These are phyloP conservation scores for Poecilia picta DNA, from an alignment of 2,797 vertebrate genomes.

Conservation along the genomic window DNA sequence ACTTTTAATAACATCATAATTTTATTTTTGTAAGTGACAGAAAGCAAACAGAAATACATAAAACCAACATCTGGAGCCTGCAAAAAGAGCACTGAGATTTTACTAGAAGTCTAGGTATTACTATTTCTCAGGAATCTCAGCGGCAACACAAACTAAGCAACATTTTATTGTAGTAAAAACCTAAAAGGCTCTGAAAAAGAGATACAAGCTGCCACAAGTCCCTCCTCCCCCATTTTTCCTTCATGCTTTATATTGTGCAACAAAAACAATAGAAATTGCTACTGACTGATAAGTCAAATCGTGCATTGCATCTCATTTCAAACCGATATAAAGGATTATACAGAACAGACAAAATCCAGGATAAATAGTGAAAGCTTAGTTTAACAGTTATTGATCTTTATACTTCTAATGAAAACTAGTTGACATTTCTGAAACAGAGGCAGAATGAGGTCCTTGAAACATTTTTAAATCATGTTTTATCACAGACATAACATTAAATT, in stretches of 20 bases:
- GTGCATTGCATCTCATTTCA: slow-evolving; percentile 4
- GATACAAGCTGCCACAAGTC: not conserved
- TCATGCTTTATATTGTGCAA: not conserved
- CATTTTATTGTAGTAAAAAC: not conserved
- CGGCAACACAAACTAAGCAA: not conserved
- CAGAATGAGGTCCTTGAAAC: not conserved
- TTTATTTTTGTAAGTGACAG: not conserved
- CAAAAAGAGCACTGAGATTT: not conserved
- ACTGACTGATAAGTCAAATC: not conserved
- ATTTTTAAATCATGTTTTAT: not conserved
- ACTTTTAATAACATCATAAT: not conserved
- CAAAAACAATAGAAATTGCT: slow-evolving; percentile 9
- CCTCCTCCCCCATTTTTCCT: not conserved
- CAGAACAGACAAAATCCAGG: not conserved
- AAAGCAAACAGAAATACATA: not conserved
- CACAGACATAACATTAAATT: slow-evolving; percentile 26
- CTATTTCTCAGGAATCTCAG: not conserved
- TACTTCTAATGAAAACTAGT: not conserved
- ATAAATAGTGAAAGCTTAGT: not conserved
- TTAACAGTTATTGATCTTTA: not conserved
- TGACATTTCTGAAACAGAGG: slow-evolving; percentile 4
- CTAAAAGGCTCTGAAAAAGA: not conserved
- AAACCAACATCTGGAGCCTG: not conserved
- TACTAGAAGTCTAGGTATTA: not conserved
- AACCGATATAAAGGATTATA: not conserved